Evolutionary conservation across 2,797 vertebrate genomes (phyloP).

Genomic region (Mormyrops attenuatus): DNA sequence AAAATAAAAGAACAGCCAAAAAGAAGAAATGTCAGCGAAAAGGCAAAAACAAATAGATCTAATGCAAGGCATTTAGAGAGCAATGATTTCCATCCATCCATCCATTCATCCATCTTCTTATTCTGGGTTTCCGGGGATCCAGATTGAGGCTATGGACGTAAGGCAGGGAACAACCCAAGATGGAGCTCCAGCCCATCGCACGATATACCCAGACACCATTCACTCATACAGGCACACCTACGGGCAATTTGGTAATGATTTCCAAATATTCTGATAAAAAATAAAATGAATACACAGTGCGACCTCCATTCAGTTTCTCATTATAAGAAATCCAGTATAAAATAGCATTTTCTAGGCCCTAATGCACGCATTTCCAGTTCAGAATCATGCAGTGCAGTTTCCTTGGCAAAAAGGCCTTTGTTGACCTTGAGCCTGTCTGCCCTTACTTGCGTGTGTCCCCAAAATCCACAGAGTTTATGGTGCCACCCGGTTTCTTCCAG

Average conservation of each 20-base stretch:
- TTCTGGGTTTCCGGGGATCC: background rate
- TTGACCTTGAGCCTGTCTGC: background rate
- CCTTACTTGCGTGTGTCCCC: constrained; percentile 97
- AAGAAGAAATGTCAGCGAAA: background rate
- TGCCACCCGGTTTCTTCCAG: constrained; percentile 98
- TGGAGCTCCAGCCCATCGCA: background rate
- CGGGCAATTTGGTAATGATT: background rate
- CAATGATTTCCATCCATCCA: background rate
- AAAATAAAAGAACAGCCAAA: background rate
- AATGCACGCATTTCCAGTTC: background rate
- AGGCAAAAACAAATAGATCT: background rate
- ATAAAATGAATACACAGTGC: background rate
- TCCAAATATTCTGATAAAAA: background rate
- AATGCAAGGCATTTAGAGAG: background rate
- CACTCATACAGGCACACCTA: background rate
- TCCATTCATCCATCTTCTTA: background rate
- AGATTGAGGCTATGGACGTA: background rate
- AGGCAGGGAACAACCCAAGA: background rate
- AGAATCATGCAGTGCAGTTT: background rate
- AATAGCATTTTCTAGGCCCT: background rate
- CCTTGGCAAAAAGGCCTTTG: background rate
- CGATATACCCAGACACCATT: background rate
- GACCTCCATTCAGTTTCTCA: background rate
- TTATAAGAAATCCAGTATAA: background rate
- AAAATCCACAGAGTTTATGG: constrained; percentile 97